phyloP scores from a whole-genome alignment of 2,113 vertebrate genomes.

The Bufo gargarizans region DNA sequence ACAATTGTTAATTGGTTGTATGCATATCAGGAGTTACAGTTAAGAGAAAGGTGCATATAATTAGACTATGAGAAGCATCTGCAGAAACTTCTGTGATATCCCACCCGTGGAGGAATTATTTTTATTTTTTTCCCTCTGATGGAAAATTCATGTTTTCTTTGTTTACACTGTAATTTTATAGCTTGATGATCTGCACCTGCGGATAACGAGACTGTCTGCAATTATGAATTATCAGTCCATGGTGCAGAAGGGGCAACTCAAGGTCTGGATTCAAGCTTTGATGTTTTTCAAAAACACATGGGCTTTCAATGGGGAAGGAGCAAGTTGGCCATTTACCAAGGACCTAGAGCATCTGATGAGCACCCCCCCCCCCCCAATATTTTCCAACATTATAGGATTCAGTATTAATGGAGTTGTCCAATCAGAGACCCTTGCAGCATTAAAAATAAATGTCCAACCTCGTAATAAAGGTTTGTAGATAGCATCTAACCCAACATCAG shows the following conservation, averaged over 20 bases:
- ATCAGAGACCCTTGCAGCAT: too few relatives aligned
- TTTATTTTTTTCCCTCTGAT: conserved; percentile 23
- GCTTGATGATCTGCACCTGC: conserved; percentile 42
- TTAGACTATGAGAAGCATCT: conserved; percentile 23
- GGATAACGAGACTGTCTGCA: neutral
- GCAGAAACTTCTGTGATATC: neutral
- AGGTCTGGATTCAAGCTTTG: neutral
- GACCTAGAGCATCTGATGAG: too few relatives aligned
- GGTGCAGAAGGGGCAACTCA: neutral
- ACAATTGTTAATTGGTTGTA: conserved; percentile 48
- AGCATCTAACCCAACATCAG: neutral
- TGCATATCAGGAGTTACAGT: conserved; percentile 37
- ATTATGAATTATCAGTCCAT: conserved; percentile 5
- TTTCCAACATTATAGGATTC: too few relatives aligned
- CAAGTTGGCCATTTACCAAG: neutral
- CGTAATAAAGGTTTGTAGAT: too few relatives aligned
- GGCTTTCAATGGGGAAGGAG: neutral
- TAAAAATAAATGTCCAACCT: too few relatives aligned
- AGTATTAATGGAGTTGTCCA: too few relatives aligned
- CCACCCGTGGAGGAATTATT: neutral
- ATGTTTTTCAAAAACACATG: neutral
- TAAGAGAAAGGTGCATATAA: conserved; percentile 37
- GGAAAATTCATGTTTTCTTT: conserved; percentile 46
- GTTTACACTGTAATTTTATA: conserved; percentile 39
- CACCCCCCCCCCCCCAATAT: too few relatives aligned